phyloP scores from a whole-genome alignment of 2,113 vertebrate genomes.

The Cavia porcellus region DNA sequence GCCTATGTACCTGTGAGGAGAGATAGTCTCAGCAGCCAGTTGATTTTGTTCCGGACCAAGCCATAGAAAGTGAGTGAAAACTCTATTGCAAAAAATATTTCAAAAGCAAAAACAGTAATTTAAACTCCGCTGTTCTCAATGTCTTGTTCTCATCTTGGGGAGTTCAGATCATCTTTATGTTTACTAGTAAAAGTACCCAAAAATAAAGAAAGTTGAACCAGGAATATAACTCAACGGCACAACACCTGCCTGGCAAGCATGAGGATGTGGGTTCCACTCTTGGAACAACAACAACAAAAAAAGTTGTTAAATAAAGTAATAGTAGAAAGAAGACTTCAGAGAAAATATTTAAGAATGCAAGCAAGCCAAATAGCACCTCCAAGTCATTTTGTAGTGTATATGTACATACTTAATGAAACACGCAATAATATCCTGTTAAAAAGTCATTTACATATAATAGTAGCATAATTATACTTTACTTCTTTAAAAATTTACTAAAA shows the following conservation, averaged over 20 bases:
- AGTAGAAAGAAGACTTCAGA: not conserved
- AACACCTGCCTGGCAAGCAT: too few relatives aligned
- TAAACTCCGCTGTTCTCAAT: not conserved
- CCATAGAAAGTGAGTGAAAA: not conserved
- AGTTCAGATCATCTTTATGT: not conserved
- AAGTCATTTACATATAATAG: not conserved
- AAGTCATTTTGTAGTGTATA: not conserved
- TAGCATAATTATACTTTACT: not conserved
- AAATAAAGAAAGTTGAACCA: not conserved
- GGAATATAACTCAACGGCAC: too few relatives aligned
- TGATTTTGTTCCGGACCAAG: not conserved
- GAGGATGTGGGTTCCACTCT: too few relatives aligned
- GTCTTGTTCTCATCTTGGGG: not conserved
- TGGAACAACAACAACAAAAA: not conserved
- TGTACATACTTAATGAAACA: not conserved
- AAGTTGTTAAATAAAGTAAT: not conserved
- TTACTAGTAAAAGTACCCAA: not conserved
- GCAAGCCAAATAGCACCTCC: not conserved
- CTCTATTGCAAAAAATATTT: not conserved
- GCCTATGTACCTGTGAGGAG: not conserved
- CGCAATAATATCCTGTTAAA: not conserved
- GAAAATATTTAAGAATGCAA: not conserved
- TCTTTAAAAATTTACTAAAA: not conserved
- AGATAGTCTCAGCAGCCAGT: not conserved
- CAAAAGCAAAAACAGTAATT: not conserved